These are phyloP conservation scores for Pseudomugil gertrudae DNA, from an alignment of 2,797 vertebrate species.

Conservation along the genomic window DNA sequence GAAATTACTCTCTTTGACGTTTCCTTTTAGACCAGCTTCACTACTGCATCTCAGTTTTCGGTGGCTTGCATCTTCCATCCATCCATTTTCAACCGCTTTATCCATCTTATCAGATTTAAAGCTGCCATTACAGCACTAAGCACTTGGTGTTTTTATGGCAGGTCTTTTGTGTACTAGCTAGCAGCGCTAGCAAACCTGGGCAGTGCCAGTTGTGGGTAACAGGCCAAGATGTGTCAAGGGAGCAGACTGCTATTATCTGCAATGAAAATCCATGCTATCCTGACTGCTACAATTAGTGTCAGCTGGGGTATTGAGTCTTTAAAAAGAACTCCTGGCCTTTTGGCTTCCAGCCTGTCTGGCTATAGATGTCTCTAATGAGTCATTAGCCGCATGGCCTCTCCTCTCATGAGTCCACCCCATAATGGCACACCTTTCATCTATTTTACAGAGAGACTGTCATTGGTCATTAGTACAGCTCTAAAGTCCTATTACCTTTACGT, in stretches of 20 bases:
- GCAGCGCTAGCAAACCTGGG: slow-evolving; percentile 49
- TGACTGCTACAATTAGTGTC: slow-evolving; percentile 86
- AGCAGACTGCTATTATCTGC: slow-evolving; percentile 83
- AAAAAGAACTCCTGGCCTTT: slow-evolving; percentile 84
- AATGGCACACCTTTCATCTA: slow-evolving; percentile 88
- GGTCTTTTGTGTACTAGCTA: slow-evolving; percentile 42
- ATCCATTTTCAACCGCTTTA: too few relatives aligned
- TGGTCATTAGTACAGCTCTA: slow-evolving; percentile 84
- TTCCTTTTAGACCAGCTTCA: slow-evolving; percentile 44
- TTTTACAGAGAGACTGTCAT: slow-evolving; percentile 85
- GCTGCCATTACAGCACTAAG: slow-evolving; percentile 19
- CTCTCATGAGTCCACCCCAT: slow-evolving; percentile 81
- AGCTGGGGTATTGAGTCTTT: slow-evolving; percentile 85
- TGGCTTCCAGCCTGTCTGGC: slow-evolving; percentile 84
- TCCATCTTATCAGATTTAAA: slow-evolving; percentile 58
- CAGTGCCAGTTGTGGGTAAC: slow-evolving; percentile 71
- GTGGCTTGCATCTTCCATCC: slow-evolving; percentile 34
- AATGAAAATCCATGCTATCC: slow-evolving; percentile 86
- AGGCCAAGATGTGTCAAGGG: slow-evolving; percentile 77
- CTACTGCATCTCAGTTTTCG: slow-evolving; percentile 34
- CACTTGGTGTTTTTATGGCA: slow-evolving; percentile 33
- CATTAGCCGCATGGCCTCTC: slow-evolving; percentile 85
- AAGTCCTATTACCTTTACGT: slow-evolving; percentile 86
- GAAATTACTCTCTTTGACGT: slow-evolving; percentile 66
- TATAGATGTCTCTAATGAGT: slow-evolving; percentile 86